Evolutionary conservation across 1,140 invertebrate genomes (phyloP).

Genomic region (Drosophila azteca): DNA sequence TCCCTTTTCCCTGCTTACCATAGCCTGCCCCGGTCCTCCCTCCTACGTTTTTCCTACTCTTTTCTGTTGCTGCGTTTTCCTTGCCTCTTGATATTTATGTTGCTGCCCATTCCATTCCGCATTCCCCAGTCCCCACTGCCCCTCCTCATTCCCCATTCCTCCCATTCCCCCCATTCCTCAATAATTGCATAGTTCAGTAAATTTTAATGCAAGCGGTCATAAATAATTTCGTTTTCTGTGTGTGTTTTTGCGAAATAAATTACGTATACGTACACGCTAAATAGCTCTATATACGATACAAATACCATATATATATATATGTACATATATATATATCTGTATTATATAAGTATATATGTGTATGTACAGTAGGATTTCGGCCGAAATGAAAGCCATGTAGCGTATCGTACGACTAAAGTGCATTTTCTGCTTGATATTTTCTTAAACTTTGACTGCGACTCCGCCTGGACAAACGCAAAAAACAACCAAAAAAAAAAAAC

Average conservation of each 20-base stretch:
- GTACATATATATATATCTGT: neutral
- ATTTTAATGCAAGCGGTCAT: slow-evolving; percentile 82
- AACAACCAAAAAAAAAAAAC: too few relatives aligned
- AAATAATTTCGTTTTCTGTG: slow-evolving; percentile 77
- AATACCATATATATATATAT: slow-evolving; percentile 1
- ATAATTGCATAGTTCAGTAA: slow-evolving; percentile 82
- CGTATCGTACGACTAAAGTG: slow-evolving; percentile 66
- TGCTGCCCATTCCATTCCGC: slow-evolving; percentile 39
- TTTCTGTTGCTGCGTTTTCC: slow-evolving; percentile 25
- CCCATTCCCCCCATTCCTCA: slow-evolving; percentile 56
- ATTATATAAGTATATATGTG: neutral
- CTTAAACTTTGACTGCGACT: slow-evolving; percentile 61
- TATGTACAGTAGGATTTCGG: slow-evolving; percentile 18
- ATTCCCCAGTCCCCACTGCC: slow-evolving; percentile 19
- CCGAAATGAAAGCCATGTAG: slow-evolving; percentile 39
- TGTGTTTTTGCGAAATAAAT: slow-evolving; percentile 67
- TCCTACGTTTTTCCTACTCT: slow-evolving; percentile 10
- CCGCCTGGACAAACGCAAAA: slow-evolving; percentile 5
- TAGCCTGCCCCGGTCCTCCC: too few relatives aligned
- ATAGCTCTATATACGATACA: slow-evolving; percentile 46
- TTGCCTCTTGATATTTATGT: slow-evolving; percentile 78
- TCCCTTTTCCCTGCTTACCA: slow-evolving; percentile 7
- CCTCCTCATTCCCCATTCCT: slow-evolving; percentile 23
- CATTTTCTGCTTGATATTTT: slow-evolving; percentile 75
- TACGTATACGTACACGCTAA: slow-evolving; percentile 66